Conservation (phyloP, 2,888 invertebrate species). For the Pristionchus maxplancki region DNA sequence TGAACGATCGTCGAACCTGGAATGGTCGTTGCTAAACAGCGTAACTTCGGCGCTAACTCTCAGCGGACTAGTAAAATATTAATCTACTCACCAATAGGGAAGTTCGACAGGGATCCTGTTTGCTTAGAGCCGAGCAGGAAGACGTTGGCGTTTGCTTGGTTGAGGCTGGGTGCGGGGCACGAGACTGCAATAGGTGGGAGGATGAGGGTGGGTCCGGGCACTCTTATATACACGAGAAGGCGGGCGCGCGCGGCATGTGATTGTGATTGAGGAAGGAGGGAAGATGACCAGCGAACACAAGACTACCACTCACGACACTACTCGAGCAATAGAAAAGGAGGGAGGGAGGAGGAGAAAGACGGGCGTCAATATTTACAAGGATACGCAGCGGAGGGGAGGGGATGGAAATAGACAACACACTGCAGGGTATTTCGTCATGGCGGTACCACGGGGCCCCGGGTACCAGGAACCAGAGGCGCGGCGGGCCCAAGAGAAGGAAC, state of each 20-base stretch:
- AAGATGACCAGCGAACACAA: constrained; percentile 26
- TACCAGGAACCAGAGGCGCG: not conserved
- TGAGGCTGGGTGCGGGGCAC: constrained; percentile 23
- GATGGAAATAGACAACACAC: constrained; percentile 21
- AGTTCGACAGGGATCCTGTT: not conserved
- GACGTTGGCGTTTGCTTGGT: constrained; percentile 37
- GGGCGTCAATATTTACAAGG: constrained; percentile 44
- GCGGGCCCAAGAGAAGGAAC: not conserved
- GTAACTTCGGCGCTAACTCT: not conserved
- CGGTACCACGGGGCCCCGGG: no score
- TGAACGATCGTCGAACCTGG: constrained; percentile 46
- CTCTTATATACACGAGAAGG: not conserved
- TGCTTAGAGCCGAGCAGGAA: constrained; percentile 11
- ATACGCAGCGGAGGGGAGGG: not conserved
- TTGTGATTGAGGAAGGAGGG: no score
- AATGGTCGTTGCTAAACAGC: not conserved
- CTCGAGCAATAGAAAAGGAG: not conserved
- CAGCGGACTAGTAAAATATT: not conserved
- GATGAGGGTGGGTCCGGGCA: not conserved
- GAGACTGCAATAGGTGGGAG: not conserved
- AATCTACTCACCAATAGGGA: constrained; percentile 16
- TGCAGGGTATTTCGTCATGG: not conserved
- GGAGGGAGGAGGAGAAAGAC: not conserved
- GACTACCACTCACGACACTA: not conserved
- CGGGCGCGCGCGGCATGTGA: not conserved